Percentiles rank a stretch among this genome's conserved stretches.
phyloP scores from a whole-genome alignment of 2,888 invertebrate species.

The Oxystoma pomonae region DNA sequence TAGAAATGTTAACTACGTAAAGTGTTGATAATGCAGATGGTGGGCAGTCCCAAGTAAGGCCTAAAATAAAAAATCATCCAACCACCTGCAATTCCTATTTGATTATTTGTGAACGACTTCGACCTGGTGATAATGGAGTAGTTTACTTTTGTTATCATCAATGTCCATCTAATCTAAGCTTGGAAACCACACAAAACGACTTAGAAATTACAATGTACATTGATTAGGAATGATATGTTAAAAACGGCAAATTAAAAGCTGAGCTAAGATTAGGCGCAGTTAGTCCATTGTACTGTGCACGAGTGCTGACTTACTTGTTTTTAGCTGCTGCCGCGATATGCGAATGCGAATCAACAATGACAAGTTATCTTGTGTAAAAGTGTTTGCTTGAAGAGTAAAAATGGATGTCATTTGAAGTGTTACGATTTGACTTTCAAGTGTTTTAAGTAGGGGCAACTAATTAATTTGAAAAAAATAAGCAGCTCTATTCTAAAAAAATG shows the following conservation, averaged over 20 bases:
- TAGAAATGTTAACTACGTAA: constrained; percentile 34
- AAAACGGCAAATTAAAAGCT: constrained; percentile 49
- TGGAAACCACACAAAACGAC: constrained; percentile 44
- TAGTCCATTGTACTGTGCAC: constrained; percentile 50
- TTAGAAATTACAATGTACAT: constrained; percentile 43
- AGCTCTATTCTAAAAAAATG: constrained; percentile 22
- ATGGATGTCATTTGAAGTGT: no score
- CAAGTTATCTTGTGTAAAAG: neutral
- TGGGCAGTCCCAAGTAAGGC: constrained; percentile 33
- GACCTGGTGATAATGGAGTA: constrained; percentile 15
- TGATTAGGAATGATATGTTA: constrained; percentile 46
- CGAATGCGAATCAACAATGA: constrained; percentile 12
- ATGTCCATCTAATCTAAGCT: constrained; percentile 40
- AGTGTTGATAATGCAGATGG: constrained; percentile 35
- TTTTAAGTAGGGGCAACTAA: constrained; percentile 10
- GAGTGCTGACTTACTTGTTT: constrained; percentile 48
- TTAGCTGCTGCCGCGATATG: constrained; percentile 31
- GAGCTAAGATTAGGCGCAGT: constrained; percentile 50
- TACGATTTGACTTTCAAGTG: constrained; percentile 5
- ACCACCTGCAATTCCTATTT: constrained; percentile 19
- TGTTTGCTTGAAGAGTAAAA: no score
- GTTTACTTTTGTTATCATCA: constrained; percentile 21
- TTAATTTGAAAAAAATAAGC: constrained; percentile 14
- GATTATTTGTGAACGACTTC: constrained; percentile 16
- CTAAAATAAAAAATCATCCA: constrained; percentile 35